Percentiles rank a stretch among this genome's conserved stretches.
These are phyloP conservation scores for Drosophila ananassae DNA, from an alignment of 1,140 invertebrate species.

Conservation along the genomic window DNA sequence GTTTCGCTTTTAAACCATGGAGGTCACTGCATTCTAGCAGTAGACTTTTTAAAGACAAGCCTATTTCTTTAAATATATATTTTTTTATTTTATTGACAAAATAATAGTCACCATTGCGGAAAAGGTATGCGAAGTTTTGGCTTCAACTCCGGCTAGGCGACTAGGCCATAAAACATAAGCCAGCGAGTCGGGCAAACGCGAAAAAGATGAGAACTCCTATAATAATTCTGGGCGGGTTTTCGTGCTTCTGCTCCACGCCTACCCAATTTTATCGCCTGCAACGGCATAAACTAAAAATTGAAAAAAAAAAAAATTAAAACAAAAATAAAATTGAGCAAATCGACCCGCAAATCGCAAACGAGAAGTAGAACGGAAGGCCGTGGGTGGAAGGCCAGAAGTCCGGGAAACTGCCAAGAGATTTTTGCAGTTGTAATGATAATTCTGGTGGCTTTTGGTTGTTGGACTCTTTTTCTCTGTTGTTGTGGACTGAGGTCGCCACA, in stretches of 20 bases:
- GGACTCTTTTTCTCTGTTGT: constrained; percentile 17
- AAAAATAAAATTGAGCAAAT: constrained; percentile 46
- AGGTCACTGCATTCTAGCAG: no score
- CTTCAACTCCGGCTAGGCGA: constrained; percentile 7
- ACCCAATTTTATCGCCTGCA: constrained; percentile 61
- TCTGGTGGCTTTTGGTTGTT: constrained; percentile 30
- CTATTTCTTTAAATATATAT: no score
- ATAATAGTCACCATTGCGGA: background rate
- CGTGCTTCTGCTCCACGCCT: constrained; percentile 46
- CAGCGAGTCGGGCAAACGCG: constrained; percentile 40
- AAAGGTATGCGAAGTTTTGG: constrained; percentile 1
- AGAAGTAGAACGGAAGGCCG: constrained; percentile 29
- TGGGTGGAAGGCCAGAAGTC: constrained; percentile 11
- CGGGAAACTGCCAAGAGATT: constrained; percentile 39
- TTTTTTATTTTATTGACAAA: no score
- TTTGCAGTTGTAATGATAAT: constrained; percentile 54
- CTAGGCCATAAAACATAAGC: constrained; percentile 66
- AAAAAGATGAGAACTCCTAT: constrained; percentile 62
- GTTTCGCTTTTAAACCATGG: background rate
- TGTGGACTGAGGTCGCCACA: constrained; percentile 30
- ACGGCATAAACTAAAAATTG: constrained; percentile 45
- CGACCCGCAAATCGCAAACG: constrained; percentile 19
- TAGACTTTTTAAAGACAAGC: no score
- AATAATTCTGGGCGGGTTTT: constrained; percentile 51
- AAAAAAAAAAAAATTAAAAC: constrained; percentile 14